Conservation (phyloP, 2,113 vertebrate species). For the Leucopsar rothschildi region DNA sequence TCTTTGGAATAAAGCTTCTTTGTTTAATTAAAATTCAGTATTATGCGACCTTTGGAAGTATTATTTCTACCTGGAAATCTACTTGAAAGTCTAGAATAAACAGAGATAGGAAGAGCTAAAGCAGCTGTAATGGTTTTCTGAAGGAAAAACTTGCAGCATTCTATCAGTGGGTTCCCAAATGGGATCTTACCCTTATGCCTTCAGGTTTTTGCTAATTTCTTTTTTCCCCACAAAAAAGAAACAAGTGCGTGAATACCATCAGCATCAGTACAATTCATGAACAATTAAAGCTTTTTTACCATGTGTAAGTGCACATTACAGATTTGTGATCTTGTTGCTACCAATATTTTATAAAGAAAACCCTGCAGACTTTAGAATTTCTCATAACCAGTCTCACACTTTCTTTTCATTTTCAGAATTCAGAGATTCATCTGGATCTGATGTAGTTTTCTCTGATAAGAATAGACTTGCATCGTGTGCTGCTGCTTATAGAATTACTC, state of each 20-base stretch:
- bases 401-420: background rate
- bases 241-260: background rate
- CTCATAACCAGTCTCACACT: background rate
- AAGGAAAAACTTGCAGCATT: background rate
- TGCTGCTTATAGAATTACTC: background rate
- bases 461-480: background rate
- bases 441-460: background rate
- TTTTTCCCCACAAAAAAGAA: background rate
- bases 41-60: background rate
- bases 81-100: background rate
- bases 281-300: background rate
- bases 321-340: background rate
- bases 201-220: fast-evolving
- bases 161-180: background rate
- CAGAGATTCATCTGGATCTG: background rate
- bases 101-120: background rate
- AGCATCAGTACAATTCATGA: background rate
- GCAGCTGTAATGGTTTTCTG: background rate
- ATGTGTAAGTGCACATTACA: background rate
- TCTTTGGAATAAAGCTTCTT: background rate
- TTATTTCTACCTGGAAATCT: background rate
- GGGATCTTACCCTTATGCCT: background rate
- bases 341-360: background rate
- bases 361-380: background rate
- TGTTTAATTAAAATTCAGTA: background rate